Evolutionary conservation across 1,140 invertebrate species (phyloP), one percentile per base, ranked within the genome.

Genomic region (Sipha flava): DNA sequence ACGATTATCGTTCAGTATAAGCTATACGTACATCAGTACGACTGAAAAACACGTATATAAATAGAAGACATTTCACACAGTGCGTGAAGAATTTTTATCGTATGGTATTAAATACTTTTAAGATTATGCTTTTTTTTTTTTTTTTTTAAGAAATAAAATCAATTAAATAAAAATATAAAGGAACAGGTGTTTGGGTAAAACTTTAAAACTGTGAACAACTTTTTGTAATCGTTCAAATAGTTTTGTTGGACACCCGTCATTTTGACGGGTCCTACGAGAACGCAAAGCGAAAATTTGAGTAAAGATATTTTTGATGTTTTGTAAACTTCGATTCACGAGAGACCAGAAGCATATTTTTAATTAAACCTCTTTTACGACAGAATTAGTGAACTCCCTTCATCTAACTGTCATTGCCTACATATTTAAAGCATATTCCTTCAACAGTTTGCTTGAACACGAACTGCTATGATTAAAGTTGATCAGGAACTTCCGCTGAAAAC

Each of bases 241-340:
- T 66, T 66, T 43, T 43, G 37, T 66, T 9, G 40, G 40, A 70
- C 43, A 70, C 23, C 23, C 40, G 9, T 45, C 23, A 70, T 70
- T 70, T 26, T 47, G 40, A 70, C 14, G 21, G 12, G n/a, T n/a
- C 54, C 12, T 37, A 7, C 16, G 16, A 29, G 23, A 45, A 45
- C 66, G 23, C 40, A 29, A 45, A 18, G 23, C 29, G 26, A 45
- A 47, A 70, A 47, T 70, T 43, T 47, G 43, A 47, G 66, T 70
- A 47, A 70, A 47, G 43, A 70, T 70, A 70, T 70, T 77, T 77
- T 77, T 77, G 49, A 77, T 59, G 73, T 77, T 59, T 57, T 18
- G 34, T 43, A 57, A 77, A 77, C 49, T 43, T 57, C 52, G 73
- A 77, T 43, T 77, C 21, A 59, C 34, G n/a, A 75, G 70, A 34